These are phyloP conservation scores for Erythrocebus patas DNA, from an alignment of 2,113 vertebrate genomes.

Conservation along the genomic window DNA sequence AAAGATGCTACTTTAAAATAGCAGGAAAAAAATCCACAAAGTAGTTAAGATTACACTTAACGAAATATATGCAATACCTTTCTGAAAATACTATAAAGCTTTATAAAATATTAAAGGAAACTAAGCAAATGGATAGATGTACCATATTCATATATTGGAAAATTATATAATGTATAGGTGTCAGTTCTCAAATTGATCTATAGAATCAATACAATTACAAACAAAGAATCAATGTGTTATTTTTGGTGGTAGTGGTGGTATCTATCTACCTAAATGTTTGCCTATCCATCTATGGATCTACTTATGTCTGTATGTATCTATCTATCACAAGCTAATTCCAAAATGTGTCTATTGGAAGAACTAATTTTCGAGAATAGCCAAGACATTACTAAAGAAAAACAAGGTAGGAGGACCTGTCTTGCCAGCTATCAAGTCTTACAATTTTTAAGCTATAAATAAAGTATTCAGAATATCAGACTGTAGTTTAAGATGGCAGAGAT, in stretches of 20 bases:
- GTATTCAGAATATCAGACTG: neutral
- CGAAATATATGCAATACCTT: neutral
- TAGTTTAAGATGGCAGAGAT: neutral
- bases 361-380: neutral
- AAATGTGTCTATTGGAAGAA: neutral
- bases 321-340: neutral
- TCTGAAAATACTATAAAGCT: neutral
- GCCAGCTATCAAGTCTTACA: neutral
- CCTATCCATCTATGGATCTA: neutral
- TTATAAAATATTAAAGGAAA: constrained; percentile 29
- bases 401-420: neutral
- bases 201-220: neutral
- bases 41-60: neutral
- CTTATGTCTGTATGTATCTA: no score
- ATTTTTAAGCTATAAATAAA: neutral
- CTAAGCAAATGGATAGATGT: neutral
- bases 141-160: neutral
- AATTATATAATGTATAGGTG: neutral
- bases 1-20: neutral
- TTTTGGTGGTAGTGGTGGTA: neutral
- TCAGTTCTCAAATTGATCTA: neutral
- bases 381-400: neutral
- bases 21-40: neutral
- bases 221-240: neutral
- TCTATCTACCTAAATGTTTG: neutral